Base-by-base conservation (phyloP, 2,888 invertebrate genomes). In the Ischnura elegans region DNA sequence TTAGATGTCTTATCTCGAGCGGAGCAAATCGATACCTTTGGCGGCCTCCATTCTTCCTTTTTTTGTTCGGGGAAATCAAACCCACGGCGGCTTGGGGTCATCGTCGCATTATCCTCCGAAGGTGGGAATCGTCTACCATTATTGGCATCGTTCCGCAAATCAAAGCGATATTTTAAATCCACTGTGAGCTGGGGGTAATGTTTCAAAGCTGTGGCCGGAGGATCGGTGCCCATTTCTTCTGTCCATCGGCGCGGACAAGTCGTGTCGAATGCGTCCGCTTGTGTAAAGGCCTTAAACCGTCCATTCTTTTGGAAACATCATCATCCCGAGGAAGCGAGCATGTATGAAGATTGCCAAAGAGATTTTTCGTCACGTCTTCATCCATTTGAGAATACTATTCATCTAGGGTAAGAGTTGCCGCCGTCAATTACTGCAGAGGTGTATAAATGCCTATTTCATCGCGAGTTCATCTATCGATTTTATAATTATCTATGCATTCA, bases 161-260 rank as follows among this genome's bases (percentile, higher is more conserved):
- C 76, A 76, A 76, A 76, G 29, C 76, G 76, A 76, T 66, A 66
- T 66, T 29, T 66, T 66, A 66, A 66, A 66, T 76, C 76, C 76
- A 36, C 36, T 76, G 29, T 25, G 36, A 76, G 6, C 76, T 2
- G 76, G 29, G 36, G 10, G 76, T 76, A 76, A 76, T 76, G 10
- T 36, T 5, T 36, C 36, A 10, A 13, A n/a, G 36, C 61, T 61
- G 61, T 61, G 8, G 76, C n/a, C n/a, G n/a, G 21, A 76, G 36
- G 36, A 76, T 76, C 21, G 36, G 76, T 36, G 10, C 36, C 5
- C 3, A n/a, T 13, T 1, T 36, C 25, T 61, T 13, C 25, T 16
- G 25, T 51, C 21, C 61, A 10, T 76, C 36, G 8, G 13, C 16
- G n/a, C 61, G 76, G 36, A 13, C 36, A 76, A 76, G 10, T 13